Percentiles rank a stretch among this genome's conserved stretches.
phyloP scores from a whole-genome alignment of 2,888 invertebrate genomes.

The Aspidiotus destructor region DNA sequence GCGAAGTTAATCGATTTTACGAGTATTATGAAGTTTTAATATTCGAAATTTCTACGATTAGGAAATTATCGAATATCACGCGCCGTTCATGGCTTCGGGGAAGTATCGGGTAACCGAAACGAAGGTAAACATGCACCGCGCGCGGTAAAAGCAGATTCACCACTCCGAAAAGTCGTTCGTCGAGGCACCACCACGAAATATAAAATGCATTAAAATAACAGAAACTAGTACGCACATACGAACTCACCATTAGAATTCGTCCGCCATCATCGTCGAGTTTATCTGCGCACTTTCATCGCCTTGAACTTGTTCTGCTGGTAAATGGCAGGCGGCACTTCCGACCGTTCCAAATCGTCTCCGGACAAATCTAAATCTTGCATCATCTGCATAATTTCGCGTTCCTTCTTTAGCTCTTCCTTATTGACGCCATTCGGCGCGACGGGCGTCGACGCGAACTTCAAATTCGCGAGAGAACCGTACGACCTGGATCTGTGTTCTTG shows the following conservation, averaged over 20 bases:
- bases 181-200: too few relatives aligned
- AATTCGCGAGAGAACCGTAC: conserved; percentile 81
- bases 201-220: too few relatives aligned
- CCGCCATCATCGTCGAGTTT: neutral
- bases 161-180: too few relatives aligned
- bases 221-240: neutral
- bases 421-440: conserved; percentile 40
- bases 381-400: conserved; percentile 84
- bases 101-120: too few relatives aligned
- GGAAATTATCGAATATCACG: too few relatives aligned
- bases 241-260: conserved; percentile 16
- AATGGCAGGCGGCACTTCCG: conserved; percentile 48
- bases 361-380: conserved; percentile 79
- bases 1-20: too few relatives aligned
- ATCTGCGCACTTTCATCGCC: conserved; percentile 30
- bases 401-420: conserved; percentile 70
- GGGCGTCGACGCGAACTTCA: conserved; percentile 72
- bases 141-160: too few relatives aligned
- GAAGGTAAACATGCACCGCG: too few relatives aligned
- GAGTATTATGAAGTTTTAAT: too few relatives aligned
- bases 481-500: conserved; percentile 88
- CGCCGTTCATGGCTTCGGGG: too few relatives aligned
- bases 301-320: conserved; percentile 26
- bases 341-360: conserved; percentile 62
- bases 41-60: too few relatives aligned